phyloP scores from a whole-genome alignment of 1,140 invertebrate genomes.

The Neodiprion lecontei region DNA sequence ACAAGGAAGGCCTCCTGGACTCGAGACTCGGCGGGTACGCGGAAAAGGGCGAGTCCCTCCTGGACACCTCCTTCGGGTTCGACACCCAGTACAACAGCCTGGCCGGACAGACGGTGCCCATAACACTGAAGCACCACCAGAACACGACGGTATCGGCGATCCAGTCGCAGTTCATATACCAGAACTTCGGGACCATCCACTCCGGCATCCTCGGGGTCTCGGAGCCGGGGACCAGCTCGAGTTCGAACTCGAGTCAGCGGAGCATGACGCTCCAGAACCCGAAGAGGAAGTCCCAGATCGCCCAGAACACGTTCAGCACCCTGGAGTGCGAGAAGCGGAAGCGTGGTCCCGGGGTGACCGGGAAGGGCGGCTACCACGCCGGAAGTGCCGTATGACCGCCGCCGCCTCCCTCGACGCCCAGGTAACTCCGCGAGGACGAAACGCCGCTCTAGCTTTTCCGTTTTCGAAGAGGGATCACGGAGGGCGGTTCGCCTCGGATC shows the following conservation, averaged over 20 bases:
- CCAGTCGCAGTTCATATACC: slow-evolving; percentile 55
- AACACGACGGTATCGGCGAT: slow-evolving; percentile 47
- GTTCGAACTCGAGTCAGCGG: slow-evolving; percentile 56
- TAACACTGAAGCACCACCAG: slow-evolving; percentile 59
- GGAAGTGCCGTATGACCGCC: slow-evolving; percentile 62
- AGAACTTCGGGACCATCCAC: slow-evolving; percentile 60
- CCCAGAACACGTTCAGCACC: slow-evolving; percentile 60
- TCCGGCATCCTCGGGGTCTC: slow-evolving; percentile 57
- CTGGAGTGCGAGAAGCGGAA: slow-evolving; percentile 57
- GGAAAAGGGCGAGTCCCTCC: slow-evolving; percentile 46
- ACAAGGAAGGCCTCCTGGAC: slow-evolving; percentile 46
- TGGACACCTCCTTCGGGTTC: slow-evolving; percentile 53
- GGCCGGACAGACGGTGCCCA: slow-evolving; percentile 59
- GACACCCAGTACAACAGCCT: slow-evolving; percentile 52
- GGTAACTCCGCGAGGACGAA: slow-evolving; percentile 55
- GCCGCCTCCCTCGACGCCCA: slow-evolving; percentile 50
- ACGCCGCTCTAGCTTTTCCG: slow-evolving; percentile 40
- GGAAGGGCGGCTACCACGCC: slow-evolving; percentile 50
- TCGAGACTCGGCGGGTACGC: slow-evolving; percentile 34
- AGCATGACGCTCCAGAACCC: slow-evolving; percentile 60
- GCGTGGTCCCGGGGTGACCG: slow-evolving; percentile 42
- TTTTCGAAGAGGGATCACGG: not conserved
- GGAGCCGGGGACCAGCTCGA: slow-evolving; percentile 56
- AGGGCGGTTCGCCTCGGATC: not conserved
- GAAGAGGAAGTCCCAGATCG: slow-evolving; percentile 56